Base-by-base conservation (phyloP, 2,888 invertebrate genomes). In the Parascotia fuliginaria region DNA sequence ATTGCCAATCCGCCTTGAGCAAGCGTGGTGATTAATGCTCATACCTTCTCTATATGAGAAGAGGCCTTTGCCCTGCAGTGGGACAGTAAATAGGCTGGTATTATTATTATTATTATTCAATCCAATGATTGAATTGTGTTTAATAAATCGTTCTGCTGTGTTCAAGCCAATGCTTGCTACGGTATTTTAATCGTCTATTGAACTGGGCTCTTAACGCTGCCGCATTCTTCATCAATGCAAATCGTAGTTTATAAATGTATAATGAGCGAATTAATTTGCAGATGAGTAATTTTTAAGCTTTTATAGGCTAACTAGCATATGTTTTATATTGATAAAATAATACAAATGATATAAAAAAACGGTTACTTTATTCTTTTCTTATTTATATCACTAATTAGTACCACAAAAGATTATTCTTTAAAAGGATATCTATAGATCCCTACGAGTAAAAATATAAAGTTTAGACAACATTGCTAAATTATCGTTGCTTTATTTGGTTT, bases 251-350 rank as follows among this genome's bases (percentile, higher is more conserved):
- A 19, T 24, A 24, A 47, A 27, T 16, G 14, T 2, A 22, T 2
- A 19, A 22, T 0, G 11, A 32, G 7, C 16, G 9, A 19, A 28
- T 39, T 29, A 14, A 6, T 33, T 14, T 27, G 6, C 11, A 16
- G 7, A 24, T 38, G 27, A 9, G 29, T 3, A 29, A 3, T 16
- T 22, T 31, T 24, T 7, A 7, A n/a, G 13, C 0, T n/a, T 29
- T 27, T 27, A 15, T 39, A 45, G 39, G 39, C 36, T 39, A 45
- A 45, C 33, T 12, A 36, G 28, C 11, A 28, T 29, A 19, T 36
- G n/a, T 9, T 16, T 16, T 12, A 36, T 12, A 22, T 2, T 3
- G n/a, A n/a, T n/a, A n/a, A n/a, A n/a, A n/a, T n/a, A 36, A 36
- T 19, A 19, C 12, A 11, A 36, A 11, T 11, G 12, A 7, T 36